These are phyloP conservation scores for Drosophila ambigua DNA, from an alignment of 1,140 invertebrate genomes.

Conservation along the genomic window DNA sequence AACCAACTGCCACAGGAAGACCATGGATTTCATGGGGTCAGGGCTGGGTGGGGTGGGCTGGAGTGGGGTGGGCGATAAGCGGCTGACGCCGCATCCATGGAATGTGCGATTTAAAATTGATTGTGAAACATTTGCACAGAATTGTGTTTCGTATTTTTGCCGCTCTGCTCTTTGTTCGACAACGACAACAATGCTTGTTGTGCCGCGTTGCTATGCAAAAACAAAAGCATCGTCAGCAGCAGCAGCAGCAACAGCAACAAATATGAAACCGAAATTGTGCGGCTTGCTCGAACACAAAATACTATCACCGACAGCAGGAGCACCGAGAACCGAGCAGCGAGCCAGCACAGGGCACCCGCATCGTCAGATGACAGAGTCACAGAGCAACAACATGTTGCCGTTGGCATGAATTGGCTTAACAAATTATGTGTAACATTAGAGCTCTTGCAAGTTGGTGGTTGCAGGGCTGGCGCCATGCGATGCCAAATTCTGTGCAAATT, in stretches of 20 bases:
- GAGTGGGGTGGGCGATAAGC: slow-evolving; percentile 42
- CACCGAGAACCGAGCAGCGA: background rate
- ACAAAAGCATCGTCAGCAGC: slow-evolving; percentile 11
- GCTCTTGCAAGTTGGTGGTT: slow-evolving; percentile 31
- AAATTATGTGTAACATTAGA: slow-evolving; percentile 54
- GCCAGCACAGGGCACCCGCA: background rate
- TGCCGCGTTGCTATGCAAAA: slow-evolving; percentile 26
- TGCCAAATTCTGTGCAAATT: no score
- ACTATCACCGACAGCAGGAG: slow-evolving; percentile 28
- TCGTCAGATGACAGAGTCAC: slow-evolving; percentile 34
- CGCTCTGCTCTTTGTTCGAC: slow-evolving; percentile 37
- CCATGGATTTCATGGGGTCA: background rate
- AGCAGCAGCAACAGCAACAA: slow-evolving; percentile 11
- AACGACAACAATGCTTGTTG: slow-evolving; percentile 13
- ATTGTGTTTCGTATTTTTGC: slow-evolving; percentile 57
- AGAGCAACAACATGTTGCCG: slow-evolving; percentile 57
- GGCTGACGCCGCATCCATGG: slow-evolving; percentile 48
- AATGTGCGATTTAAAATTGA: slow-evolving; percentile 76
- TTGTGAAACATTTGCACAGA: slow-evolving; percentile 74
- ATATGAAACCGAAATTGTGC: slow-evolving; percentile 64
- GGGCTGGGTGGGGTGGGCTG: background rate
- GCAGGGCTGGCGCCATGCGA: background rate
- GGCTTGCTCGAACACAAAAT: slow-evolving; percentile 54
- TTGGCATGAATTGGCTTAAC: slow-evolving; percentile 57
- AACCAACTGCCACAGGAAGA: slow-evolving; percentile 14